Evolutionary conservation across 2,113 vertebrate genomes (phyloP).

Genomic region (Aldabrachelys gigantea): DNA sequence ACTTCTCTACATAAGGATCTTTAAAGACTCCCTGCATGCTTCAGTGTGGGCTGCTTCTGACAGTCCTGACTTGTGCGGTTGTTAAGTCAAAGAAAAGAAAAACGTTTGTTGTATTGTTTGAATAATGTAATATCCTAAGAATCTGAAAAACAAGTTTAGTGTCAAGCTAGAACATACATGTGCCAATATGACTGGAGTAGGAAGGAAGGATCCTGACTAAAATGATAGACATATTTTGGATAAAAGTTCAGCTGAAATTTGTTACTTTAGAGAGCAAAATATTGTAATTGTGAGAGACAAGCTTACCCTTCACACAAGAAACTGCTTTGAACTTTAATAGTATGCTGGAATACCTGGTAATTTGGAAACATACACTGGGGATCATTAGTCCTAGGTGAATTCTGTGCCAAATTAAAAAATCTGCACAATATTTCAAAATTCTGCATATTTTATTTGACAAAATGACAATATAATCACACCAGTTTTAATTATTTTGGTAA

Average conservation of each 20-base stretch:
- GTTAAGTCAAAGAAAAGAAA: not conserved
- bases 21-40: accelerated
- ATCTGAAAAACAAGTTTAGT: not conserved
- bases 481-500: too few species aligned
- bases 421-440: too few species aligned
- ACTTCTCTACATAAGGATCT: accelerated
- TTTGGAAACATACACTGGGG: not conserved
- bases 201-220: not conserved
- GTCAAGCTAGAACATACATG: not conserved
- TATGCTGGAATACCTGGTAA: not conserved
- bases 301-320: not conserved
- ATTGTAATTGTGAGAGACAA: not conserved
- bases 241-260: constrained; percentile 23
- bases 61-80: not conserved
- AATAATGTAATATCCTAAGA: not conserved
- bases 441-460: too few species aligned
- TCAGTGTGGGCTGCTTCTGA: not conserved
- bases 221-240: not conserved
- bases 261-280: not conserved
- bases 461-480: too few species aligned
- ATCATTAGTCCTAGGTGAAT: too few species aligned
- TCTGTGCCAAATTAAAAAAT: too few species aligned
- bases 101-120: not conserved
- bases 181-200: not conserved
- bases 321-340: not conserved